A percentile compares a stretch with the other conserved stretches of the same genome.
These are phyloP conservation scores for Menidia menidia DNA, from an alignment of 2,797 vertebrate species.

Conservation along the genomic window DNA sequence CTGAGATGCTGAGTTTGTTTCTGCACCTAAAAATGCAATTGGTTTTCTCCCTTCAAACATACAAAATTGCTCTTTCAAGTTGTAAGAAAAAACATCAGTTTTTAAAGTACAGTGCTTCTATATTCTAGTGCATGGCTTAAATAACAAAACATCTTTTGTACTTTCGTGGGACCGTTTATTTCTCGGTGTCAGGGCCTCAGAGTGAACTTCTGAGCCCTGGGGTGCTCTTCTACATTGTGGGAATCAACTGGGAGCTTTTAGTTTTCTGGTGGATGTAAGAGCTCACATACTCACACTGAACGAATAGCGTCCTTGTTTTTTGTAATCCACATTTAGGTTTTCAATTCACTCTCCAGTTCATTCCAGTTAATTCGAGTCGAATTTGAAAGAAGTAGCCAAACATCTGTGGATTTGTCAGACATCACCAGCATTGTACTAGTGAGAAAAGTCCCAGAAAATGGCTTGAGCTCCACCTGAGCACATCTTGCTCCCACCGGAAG, in stretches of 20 bases:
- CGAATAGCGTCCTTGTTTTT: neutral
- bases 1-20: neutral
- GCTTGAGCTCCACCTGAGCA: too few species aligned
- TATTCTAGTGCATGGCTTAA: neutral
- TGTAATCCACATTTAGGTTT: neutral
- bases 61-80: too few species aligned
- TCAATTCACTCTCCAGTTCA: neutral
- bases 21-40: neutral
- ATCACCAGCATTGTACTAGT: too few species aligned
- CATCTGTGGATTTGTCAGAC: too few species aligned
- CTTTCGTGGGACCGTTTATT: neutral
- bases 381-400: too few species aligned
- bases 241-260: constrained; percentile 41
- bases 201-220: constrained; percentile 31
- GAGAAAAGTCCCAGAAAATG: too few species aligned
- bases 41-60: neutral
- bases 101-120: neutral
- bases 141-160: neutral
- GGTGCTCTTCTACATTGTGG: constrained; percentile 37
- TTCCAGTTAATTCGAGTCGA: too few species aligned
- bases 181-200: neutral
- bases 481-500: too few species aligned
- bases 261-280: constrained; percentile 39
- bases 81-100: too few species aligned
- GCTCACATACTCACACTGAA: constrained; percentile 1